A percentile compares a stretch with the other conserved stretches of the same genome.
phyloP scores from a whole-genome alignment of 2,888 invertebrate species.

The Theretra japonica region DNA sequence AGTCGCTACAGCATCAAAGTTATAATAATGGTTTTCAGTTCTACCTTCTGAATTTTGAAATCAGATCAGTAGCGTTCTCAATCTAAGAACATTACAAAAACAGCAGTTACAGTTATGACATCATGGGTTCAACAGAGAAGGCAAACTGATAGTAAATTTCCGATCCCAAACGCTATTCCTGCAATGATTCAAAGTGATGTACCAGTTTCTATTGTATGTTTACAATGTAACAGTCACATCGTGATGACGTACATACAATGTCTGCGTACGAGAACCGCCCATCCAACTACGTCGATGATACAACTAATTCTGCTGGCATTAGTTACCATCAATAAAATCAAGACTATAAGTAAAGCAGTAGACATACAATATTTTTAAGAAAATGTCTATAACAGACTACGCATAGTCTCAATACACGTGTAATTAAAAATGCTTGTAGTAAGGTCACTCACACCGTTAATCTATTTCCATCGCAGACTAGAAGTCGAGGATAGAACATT shows the following conservation, averaged over 20 bases:
- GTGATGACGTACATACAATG: neutral
- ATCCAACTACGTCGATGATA: neutral
- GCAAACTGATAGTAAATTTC: no score
- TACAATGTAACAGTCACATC: no score
- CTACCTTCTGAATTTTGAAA: no score
- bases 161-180: no score
- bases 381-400: neutral
- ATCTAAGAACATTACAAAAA: no score
- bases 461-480: constrained; percentile 27
- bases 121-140: no score
- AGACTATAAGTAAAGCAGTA: neutral
- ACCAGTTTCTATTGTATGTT: no score
- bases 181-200: no score
- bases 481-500: constrained; percentile 3
- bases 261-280: neutral
- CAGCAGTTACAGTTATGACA: no score
- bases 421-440: neutral
- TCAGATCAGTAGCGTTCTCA: no score
- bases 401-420: neutral
- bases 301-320: neutral
- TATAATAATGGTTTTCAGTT: no score
- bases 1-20: no score
- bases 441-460: constrained; percentile 15
- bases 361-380: neutral
- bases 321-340: neutral